These are phyloP conservation scores for Squalus acanthias DNA, from an alignment of 2,797 vertebrate genomes.

Conservation along the genomic window DNA sequence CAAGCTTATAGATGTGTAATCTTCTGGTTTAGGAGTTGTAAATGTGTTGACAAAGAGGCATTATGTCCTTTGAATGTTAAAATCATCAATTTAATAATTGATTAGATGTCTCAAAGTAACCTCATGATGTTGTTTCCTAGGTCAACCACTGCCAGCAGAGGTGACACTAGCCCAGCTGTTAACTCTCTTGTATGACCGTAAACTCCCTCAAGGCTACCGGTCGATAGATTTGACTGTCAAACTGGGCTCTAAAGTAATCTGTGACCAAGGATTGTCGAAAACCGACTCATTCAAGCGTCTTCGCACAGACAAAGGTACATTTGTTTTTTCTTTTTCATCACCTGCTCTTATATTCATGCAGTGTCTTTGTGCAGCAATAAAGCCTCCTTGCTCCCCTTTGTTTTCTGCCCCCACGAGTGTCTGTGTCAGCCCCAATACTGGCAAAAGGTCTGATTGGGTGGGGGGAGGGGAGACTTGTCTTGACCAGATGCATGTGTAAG, in stretches of 20 bases:
- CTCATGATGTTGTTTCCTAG: conserved; percentile 55
- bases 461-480: not conserved
- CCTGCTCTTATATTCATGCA: no score
- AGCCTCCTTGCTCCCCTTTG: not conserved
- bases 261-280: conserved; percentile 90
- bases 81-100: not conserved
- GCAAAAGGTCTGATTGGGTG: not conserved
- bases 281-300: conserved; percentile 97
- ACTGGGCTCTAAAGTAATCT: conserved; percentile 94
- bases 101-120: not conserved
- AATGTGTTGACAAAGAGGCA: not conserved
- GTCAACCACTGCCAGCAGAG: conserved; percentile 88
- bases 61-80: not conserved
- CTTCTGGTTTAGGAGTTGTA: not conserved
- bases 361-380: not conserved
- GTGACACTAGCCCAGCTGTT: conserved; percentile 96
- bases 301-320: conserved; percentile 90
- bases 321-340: not conserved
- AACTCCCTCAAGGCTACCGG: conserved; percentile 91
- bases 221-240: conserved; percentile 94
- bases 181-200: conserved; percentile 88
- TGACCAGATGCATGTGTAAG: no score
- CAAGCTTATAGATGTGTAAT: not conserved
- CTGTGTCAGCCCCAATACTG: not conserved
- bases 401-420: not conserved